phyloP scores from a whole-genome alignment of 2,113 vertebrate genomes.

The Engraulis encrasicolus region DNA sequence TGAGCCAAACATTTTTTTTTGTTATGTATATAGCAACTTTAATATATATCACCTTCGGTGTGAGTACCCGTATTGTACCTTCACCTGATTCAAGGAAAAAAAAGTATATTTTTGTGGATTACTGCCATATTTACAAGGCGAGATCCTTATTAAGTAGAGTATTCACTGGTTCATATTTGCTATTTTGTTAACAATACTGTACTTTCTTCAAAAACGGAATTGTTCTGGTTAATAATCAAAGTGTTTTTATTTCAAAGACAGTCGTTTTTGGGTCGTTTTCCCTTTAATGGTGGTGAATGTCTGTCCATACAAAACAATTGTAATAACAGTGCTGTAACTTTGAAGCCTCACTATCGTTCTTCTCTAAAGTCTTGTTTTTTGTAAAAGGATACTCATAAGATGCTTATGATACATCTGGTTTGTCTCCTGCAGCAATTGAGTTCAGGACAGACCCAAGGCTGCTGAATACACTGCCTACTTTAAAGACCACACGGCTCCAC shows the following conservation, averaged over 20 bases:
- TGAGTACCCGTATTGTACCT: constrained; percentile 91
- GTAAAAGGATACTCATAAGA: constrained; percentile 67
- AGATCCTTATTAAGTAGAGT: constrained; percentile 92
- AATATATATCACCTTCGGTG: constrained; percentile 93
- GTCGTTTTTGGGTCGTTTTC: constrained; percentile 76
- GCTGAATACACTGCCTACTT: constrained; percentile 74
- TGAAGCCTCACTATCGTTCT: constrained; percentile 84
- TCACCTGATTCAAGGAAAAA: constrained; percentile 86
- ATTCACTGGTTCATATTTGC: constrained; percentile 95
- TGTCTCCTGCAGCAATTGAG: constrained; percentile 56
- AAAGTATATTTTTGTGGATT: constrained; percentile 99
- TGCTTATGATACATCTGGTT: constrained; percentile 59
- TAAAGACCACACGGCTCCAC: constrained; percentile 66
- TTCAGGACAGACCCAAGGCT: constrained; percentile 51
- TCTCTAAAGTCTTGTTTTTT: constrained; percentile 68
- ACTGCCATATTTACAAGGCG: constrained; percentile 91
- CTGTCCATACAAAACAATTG: constrained; percentile 82
- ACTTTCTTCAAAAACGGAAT: constrained; percentile 88
- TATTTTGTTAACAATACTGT: constrained; percentile 95
- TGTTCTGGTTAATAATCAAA: constrained; percentile 80
- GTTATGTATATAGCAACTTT: constrained; percentile 96
- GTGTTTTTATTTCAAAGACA: constrained; percentile 73
- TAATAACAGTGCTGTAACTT: constrained; percentile 86
- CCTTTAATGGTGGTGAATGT: constrained; percentile 89
- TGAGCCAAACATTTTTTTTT: constrained; percentile 92